Conservation (phyloP, 2,113 vertebrate genomes). For the Gopherus evgoodei region DNA sequence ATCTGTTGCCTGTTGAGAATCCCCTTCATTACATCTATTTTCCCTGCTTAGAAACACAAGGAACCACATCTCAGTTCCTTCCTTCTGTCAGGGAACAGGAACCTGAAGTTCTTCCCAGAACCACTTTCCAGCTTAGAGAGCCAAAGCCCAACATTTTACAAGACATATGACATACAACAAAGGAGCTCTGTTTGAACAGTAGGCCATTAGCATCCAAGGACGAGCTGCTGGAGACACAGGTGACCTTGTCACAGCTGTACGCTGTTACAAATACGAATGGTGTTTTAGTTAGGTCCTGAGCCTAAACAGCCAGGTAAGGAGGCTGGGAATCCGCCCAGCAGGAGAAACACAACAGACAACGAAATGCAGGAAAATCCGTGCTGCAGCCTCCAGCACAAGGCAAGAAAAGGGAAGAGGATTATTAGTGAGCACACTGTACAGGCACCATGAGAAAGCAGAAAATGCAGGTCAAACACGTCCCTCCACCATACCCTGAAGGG, state of each 20-base stretch:
- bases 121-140: background rate
- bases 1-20: background rate
- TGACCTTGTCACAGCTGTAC: slow-evolving; percentile 72
- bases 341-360: background rate
- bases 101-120: background rate
- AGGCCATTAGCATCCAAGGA: slow-evolving; percentile 52
- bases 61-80: slow-evolving; percentile 2
- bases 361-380: slow-evolving; percentile 50
- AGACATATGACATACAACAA: background rate
- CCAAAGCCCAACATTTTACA: background rate
- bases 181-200: background rate
- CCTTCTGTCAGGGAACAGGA: background rate
- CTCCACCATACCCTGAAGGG: slow-evolving; percentile 57
- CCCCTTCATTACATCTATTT: background rate
- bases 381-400: slow-evolving; percentile 39
- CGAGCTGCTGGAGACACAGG: background rate
- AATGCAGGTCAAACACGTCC: slow-evolving; percentile 79
- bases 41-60: background rate
- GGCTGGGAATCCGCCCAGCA: slow-evolving; percentile 3
- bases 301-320: background rate
- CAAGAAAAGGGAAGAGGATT: slow-evolving; percentile 51
- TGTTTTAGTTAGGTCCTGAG: slow-evolving; percentile 1
- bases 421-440: slow-evolving; percentile 65
- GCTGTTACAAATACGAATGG: background rate
- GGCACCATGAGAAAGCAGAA: slow-evolving; percentile 85